phyloP scores from a whole-genome alignment of 2,888 invertebrate species.

The Rotaria sp. region DNA sequence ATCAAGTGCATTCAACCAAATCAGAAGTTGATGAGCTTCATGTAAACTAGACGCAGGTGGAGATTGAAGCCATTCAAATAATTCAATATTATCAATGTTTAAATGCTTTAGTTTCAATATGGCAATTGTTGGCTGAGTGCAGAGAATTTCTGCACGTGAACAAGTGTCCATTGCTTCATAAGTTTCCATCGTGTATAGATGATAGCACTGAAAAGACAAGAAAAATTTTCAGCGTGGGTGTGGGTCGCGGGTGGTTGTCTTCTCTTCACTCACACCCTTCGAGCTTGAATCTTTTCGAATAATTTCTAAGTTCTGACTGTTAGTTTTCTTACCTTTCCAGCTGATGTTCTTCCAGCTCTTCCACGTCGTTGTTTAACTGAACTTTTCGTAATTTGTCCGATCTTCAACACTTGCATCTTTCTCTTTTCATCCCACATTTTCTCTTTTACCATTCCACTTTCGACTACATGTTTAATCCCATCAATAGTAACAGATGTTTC shows the following conservation, averaged over 20 bases:
- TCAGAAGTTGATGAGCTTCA: slow-evolving; percentile 42
- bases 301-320: too few species aligned
- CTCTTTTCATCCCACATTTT: slow-evolving; percentile 49
- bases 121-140: slow-evolving; percentile 48
- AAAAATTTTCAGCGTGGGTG: neutral
- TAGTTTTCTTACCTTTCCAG: slow-evolving; percentile 45
- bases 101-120: slow-evolving; percentile 49
- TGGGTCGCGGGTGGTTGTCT: too few species aligned
- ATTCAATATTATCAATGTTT: slow-evolving; percentile 45
- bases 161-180: slow-evolving; percentile 47
- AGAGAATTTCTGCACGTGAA: slow-evolving; percentile 52
- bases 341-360: slow-evolving; percentile 52
- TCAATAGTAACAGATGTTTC: slow-evolving; percentile 56
- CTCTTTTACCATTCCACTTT: slow-evolving; percentile 53
- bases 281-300: too few species aligned
- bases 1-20: slow-evolving; percentile 42
- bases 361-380: slow-evolving; percentile 55
- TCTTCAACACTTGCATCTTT: slow-evolving; percentile 47
- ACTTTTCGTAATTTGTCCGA: slow-evolving; percentile 48
- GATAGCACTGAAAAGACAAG: slow-evolving; percentile 46
- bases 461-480: slow-evolving; percentile 55
- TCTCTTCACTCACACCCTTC: too few species aligned
- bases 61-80: slow-evolving; percentile 33
- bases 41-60: slow-evolving; percentile 39
- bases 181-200: slow-evolving; percentile 49